Evolutionary conservation across 2,797 vertebrate genomes (phyloP), one percentile per base, ranked within the genome.

Genomic region (Anolis apletophallus): DNA sequence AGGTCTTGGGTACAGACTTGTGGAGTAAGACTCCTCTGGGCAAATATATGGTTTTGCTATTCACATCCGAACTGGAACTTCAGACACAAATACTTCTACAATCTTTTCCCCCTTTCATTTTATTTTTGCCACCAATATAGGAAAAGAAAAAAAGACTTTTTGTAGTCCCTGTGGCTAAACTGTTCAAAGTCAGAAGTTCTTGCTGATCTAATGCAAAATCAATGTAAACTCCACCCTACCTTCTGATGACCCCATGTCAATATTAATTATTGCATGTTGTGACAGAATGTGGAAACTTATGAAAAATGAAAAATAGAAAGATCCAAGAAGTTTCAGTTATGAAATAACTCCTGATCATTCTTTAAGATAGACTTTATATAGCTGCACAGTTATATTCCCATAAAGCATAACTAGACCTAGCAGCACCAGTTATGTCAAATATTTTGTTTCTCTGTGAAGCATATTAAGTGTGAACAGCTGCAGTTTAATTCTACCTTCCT

Each of bases 381-480:
- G 76, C 80, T 17, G 75, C 4, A 55, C 12, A 12, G 86, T 71
- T 82, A 80, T 87, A 71, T 74, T 55, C n/a, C 55, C 7, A 1
- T 67, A 80, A 73, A 87, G 85, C 64, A 59, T 17, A 72, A 17
- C 73, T 40, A 23, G 40, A 75, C 74, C 34, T 23, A 71, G 3
- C 54, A 84, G 21, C 12, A 1, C 57, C 77, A 69, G 5, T n/a
- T 3, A 36, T 88, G 81, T 80, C n/a, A 79, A 87, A 29, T 23
- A 84, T 86, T 90, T 64, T 87, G 16, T 46, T 72, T 87, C 46
- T 88, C 88, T 67, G 73, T 71, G 0, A 3, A 83, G 81, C 64
- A 85, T 88, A 83, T 71, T 26, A 90, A 92, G 83, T 55, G 84
- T 57, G 85, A 75, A 79, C 90, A 94, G 91, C 88, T 91, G 93